A percentile compares a stretch with the other conserved stretches of the same genome.
These are phyloP conservation scores for Spilosoma lubricipeda DNA, from an alignment of 2,888 invertebrate species.

Conservation along the genomic window DNA sequence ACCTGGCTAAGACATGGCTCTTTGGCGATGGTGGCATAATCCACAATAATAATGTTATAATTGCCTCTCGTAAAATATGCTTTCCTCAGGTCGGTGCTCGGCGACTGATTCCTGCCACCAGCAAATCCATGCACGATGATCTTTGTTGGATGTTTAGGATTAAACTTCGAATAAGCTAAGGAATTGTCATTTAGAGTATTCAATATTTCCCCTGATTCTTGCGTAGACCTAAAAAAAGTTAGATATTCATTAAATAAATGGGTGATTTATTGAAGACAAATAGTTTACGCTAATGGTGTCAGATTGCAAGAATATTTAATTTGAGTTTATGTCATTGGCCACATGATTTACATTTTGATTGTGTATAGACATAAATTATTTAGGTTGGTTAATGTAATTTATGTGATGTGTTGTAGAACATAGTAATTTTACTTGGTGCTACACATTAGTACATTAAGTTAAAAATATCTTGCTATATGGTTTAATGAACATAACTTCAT, in stretches of 20 bases:
- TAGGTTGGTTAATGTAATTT: no score
- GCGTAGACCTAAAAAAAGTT: slow-evolving; percentile 87
- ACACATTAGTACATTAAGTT: no score
- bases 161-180: slow-evolving; percentile 91
- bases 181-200: slow-evolving; percentile 90
- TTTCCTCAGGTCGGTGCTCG: slow-evolving; percentile 94
- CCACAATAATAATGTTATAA: slow-evolving; percentile 95
- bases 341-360: no score
- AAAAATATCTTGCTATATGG: no score
- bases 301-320: background rate
- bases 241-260: background rate
- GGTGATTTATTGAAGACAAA: no score
- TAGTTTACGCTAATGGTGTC: background rate
- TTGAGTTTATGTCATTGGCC: no score
- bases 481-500: no score
- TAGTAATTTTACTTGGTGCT: no score
- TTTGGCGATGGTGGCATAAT: slow-evolving; percentile 92
- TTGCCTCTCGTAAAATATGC: slow-evolving; percentile 93
- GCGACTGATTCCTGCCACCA: slow-evolving; percentile 92
- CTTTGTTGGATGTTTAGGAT: slow-evolving; percentile 92
- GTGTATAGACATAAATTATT: no score
- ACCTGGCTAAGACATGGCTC: slow-evolving; percentile 94
- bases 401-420: no score
- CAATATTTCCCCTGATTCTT: slow-evolving; percentile 90
- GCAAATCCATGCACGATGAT: slow-evolving; percentile 97